Evolutionary conservation across 1,140 invertebrate genomes (phyloP).

Genomic region (Theocolax elegans): DNA sequence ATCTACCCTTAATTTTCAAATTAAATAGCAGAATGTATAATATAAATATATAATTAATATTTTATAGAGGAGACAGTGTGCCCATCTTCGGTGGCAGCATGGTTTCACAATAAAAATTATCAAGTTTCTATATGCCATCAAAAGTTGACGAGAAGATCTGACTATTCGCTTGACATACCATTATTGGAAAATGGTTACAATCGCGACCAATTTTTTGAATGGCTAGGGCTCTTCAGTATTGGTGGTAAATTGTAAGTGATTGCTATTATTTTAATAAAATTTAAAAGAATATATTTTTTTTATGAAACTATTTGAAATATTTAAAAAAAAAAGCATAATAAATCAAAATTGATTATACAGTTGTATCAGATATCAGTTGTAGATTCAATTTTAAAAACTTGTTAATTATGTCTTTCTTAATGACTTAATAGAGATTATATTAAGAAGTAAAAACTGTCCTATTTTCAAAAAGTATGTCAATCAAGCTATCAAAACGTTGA

Average conservation of each 20-base stretch:
- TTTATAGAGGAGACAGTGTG: conserved; percentile 66
- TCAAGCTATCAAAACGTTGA: no score
- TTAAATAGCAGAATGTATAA: not conserved
- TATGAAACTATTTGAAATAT: not conserved
- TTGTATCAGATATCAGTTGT: no score
- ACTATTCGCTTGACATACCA: conserved; percentile 62
- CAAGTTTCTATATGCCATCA: conserved; percentile 63
- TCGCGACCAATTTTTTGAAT: conserved; percentile 67
- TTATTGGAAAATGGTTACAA: conserved; percentile 48
- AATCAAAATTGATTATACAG: no score
- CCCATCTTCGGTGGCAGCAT: conserved; percentile 72
- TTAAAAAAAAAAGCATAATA: no score
- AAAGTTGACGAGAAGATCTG: conserved; percentile 50
- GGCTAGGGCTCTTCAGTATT: conserved; percentile 68
- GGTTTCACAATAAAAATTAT: conserved; percentile 66
- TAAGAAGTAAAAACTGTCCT: no score
- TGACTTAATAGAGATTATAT: no score
- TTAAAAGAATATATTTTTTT: conserved; percentile 2
- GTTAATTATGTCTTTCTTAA: no score
- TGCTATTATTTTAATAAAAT: conserved; percentile 16
- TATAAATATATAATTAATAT: conserved; percentile 36
- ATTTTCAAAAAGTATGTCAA: no score
- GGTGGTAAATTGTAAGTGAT: conserved; percentile 61
- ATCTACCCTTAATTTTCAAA: not conserved
- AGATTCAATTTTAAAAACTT: no score